A percentile compares a stretch with the other conserved stretches of the same genome.
Evolutionary conservation across 2,113 vertebrate species (phyloP).

Genomic region (Orycteropus afer): DNA sequence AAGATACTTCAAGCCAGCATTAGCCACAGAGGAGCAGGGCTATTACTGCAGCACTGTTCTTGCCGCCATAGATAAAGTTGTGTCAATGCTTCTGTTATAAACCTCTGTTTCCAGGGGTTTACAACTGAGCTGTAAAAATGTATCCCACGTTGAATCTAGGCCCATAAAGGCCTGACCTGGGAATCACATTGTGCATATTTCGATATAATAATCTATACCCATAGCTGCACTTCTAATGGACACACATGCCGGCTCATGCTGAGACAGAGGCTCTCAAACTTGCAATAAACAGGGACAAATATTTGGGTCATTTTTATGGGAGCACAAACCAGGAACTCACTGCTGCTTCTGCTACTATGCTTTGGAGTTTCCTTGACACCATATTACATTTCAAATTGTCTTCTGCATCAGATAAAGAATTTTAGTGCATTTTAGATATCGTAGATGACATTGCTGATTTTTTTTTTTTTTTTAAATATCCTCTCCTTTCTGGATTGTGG

Average conservation of each 20-base stretch:
- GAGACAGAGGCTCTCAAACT: slow-evolving; percentile 65
- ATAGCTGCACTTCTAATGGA: slow-evolving; percentile 65
- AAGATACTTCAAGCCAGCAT: slow-evolving; percentile 76
- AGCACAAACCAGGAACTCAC: slow-evolving; percentile 10
- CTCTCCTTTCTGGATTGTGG: not conserved
- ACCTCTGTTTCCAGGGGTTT: slow-evolving; percentile 83
- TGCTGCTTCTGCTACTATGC: not conserved
- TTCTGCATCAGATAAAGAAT: not conserved
- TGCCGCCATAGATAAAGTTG: slow-evolving; percentile 78
- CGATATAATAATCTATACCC: slow-evolving; percentile 68
- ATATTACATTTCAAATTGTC: slow-evolving; percentile 35
- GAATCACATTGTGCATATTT: slow-evolving; percentile 79
- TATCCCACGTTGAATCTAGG: slow-evolving; percentile 75
- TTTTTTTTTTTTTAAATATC: slow-evolving; percentile 48
- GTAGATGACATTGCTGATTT: slow-evolving; percentile 4
- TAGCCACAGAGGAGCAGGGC: slow-evolving; percentile 84
- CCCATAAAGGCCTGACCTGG: slow-evolving; percentile 84
- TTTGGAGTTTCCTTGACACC: not conserved
- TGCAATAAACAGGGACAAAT: slow-evolving; percentile 72
- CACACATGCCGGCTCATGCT: not conserved
- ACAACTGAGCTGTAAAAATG: slow-evolving; percentile 83
- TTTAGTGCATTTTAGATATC: not conserved
- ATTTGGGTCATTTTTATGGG: slow-evolving; percentile 78
- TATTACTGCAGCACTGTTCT: slow-evolving; percentile 78
- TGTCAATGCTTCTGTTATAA: slow-evolving; percentile 85